Evolutionary conservation across 2,113 vertebrate species (phyloP).

Genomic region (Cyphomyrus plagiostoma): DNA sequence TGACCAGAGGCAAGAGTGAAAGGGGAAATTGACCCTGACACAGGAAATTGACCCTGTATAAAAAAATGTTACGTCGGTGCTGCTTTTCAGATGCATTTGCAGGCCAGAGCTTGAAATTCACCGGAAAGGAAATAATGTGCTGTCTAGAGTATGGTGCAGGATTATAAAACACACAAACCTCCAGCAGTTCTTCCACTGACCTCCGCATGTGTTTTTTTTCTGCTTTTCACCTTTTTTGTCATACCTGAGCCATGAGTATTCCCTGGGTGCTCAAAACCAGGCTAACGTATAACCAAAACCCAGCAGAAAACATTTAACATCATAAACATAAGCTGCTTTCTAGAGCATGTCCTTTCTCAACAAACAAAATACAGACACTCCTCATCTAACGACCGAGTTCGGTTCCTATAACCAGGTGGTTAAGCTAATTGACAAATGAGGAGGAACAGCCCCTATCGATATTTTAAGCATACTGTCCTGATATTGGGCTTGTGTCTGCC

Average conservation of each 20-base stretch:
- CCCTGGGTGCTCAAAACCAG: neutral
- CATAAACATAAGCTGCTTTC: neutral
- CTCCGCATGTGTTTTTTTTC: neutral
- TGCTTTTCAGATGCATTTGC: neutral
- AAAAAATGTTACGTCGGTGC: neutral
- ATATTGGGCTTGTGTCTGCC: too few relatives aligned
- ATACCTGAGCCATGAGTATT: neutral
- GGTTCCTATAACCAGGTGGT: too few relatives aligned
- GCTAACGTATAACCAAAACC: neutral
- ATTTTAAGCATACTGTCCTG: too few relatives aligned
- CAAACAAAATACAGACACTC: neutral
- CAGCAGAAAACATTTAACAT: neutral
- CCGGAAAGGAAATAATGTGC: neutral
- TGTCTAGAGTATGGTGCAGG: neutral
- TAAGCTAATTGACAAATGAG: too few relatives aligned
- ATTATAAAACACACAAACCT: neutral
- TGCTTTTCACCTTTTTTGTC: neutral
- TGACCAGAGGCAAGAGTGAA: neutral
- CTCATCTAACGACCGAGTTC: too few relatives aligned
- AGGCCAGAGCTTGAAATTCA: neutral
- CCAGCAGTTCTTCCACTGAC: neutral
- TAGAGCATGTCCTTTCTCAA: neutral
- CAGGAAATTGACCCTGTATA: neutral
- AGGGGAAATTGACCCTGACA: neutral
- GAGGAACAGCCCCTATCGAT: too few relatives aligned